Evolutionary conservation across 2,888 invertebrate species (phyloP).

Genomic region (Ceramica pisi): DNA sequence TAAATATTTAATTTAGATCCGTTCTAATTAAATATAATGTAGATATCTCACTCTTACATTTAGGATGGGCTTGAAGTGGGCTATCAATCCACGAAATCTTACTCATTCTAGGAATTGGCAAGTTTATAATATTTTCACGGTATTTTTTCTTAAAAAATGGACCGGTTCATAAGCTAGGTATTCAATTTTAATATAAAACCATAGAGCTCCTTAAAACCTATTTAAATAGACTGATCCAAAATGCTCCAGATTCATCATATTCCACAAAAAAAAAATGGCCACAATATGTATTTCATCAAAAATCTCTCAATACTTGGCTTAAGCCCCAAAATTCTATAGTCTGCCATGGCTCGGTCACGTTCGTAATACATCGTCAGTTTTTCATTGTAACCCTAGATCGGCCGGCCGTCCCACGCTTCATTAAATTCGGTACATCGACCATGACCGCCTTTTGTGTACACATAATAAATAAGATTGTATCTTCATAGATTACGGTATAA

Average conservation of each 20-base stretch:
- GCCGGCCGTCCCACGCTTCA: slow-evolving; percentile 42
- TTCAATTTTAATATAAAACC: no score
- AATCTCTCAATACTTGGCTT: slow-evolving; percentile 42
- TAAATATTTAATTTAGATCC: no score
- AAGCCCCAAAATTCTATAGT: slow-evolving; percentile 45
- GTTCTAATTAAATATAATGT: no score
- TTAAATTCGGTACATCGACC: slow-evolving; percentile 45
- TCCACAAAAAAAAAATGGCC: neutral
- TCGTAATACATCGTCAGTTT: slow-evolving; percentile 36
- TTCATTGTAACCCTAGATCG: slow-evolving; percentile 35
- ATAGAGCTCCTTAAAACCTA: no score
- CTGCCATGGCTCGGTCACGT: slow-evolving; percentile 27
- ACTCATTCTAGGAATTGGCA: no score
- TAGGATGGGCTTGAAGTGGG: no score
- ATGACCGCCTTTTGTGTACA: slow-evolving; percentile 34
- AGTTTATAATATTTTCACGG: no score
- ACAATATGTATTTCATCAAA: slow-evolving; percentile 6
- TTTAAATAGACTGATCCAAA: neutral
- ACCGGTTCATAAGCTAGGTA: no score
- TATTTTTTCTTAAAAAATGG: no score
- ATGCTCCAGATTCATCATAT: neutral
- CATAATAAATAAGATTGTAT: slow-evolving; percentile 26
- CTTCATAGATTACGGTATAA: slow-evolving; percentile 15
- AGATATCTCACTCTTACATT: no score
- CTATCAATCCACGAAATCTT: no score